These are phyloP conservation scores for Colletes latitarsis DNA, from an alignment of 1,140 invertebrate species.

Conservation along the genomic window DNA sequence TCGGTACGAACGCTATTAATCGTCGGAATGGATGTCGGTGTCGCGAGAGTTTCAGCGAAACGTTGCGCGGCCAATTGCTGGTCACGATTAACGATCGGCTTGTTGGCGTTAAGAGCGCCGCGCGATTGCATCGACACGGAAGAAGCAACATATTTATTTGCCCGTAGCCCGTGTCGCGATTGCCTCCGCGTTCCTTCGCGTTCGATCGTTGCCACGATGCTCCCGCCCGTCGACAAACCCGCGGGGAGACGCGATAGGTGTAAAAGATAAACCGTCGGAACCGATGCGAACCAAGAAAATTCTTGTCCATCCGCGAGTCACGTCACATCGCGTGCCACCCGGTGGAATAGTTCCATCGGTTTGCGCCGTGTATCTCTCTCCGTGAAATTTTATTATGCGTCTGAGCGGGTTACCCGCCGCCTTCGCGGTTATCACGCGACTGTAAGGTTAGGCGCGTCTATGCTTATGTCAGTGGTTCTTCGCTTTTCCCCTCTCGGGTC, in stretches of 20 bases:
- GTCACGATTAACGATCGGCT: constrained; percentile 20
- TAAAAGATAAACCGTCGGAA: constrained; percentile 48
- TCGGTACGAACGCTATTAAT: no score
- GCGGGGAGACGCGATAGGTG: constrained; percentile 44
- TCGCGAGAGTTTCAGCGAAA: background rate
- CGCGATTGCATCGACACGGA: constrained; percentile 12
- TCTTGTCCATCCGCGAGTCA: constrained; percentile 47
- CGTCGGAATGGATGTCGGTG: no score
- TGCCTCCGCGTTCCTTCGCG: background rate
- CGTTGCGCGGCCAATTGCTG: background rate
- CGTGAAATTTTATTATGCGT: constrained; percentile 50
- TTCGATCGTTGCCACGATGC: background rate
- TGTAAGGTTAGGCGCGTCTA: background rate
- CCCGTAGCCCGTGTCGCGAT: no score
- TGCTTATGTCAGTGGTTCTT: no score
- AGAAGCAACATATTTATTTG: background rate
- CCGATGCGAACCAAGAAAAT: constrained; percentile 42
- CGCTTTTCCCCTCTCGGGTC: no score
- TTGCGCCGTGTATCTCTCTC: background rate
- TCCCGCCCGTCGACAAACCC: background rate
- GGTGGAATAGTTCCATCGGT: constrained; percentile 50
- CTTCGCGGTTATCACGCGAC: constrained; percentile 22
- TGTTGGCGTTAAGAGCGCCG: background rate
- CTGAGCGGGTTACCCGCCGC: background rate
- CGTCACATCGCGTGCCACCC: constrained; percentile 57